These are phyloP conservation scores for Gallinago paraguaiae DNA, from an alignment of 2,113 vertebrate species.

Conservation along the genomic window DNA sequence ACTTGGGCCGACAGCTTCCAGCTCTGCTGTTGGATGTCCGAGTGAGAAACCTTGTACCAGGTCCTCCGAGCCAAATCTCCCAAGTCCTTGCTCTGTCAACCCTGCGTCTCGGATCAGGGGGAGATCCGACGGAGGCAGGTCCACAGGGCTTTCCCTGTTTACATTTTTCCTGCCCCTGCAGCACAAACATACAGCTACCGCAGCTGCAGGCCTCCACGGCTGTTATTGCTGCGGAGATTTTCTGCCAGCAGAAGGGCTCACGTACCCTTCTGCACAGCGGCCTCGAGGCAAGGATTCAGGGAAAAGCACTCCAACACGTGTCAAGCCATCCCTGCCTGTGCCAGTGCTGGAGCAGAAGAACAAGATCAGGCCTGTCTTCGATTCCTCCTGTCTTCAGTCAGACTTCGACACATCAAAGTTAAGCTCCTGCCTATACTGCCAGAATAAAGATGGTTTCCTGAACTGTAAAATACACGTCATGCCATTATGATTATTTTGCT, in stretches of 20 bases:
- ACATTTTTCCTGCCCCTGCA: not conserved
- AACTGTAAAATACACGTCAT: not conserved
- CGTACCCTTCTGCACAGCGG: not conserved
- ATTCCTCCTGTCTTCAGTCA: not conserved
- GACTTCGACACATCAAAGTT: not conserved
- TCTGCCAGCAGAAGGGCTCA: not conserved
- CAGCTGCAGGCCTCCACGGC: constrained; percentile 23
- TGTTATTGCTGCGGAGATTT: not conserved
- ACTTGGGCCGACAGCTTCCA: not conserved
- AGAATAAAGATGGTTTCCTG: not conserved
- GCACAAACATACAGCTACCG: not conserved
- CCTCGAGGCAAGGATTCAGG: constrained; percentile 59
- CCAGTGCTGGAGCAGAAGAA: not conserved
- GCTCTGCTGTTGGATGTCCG: not conserved
- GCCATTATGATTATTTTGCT: not conserved
- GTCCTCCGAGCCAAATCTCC: not conserved
- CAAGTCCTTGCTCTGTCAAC: not conserved
- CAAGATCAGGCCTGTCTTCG: not conserved
- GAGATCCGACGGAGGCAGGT: not conserved
- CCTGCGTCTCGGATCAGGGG: not conserved
- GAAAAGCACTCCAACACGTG: not conserved
- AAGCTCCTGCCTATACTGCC: not conserved
- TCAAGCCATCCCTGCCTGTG: not conserved
- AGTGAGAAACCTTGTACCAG: not conserved
- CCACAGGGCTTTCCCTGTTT: not conserved